Evolutionary conservation across 2,113 vertebrate genomes (phyloP).

Genomic region (Lampris megalopsis): DNA sequence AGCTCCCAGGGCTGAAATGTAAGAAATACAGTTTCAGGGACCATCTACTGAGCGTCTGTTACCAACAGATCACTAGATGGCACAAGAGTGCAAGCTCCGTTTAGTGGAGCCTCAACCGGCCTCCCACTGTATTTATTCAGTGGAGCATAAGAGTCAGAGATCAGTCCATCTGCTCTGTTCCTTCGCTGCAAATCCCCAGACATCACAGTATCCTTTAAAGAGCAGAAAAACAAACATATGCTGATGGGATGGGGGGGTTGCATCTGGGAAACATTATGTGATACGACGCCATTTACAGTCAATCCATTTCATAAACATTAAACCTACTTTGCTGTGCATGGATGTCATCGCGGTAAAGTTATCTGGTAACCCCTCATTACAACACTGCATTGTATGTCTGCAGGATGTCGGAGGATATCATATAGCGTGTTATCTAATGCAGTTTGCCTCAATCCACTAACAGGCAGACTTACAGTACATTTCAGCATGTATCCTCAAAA

Average conservation of each 20-base stretch:
- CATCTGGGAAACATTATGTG: conserved; percentile 56
- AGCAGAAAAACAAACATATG: conserved; percentile 62
- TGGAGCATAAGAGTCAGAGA: conserved; percentile 75
- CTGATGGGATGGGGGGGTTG: conserved; percentile 11
- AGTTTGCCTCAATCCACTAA: neutral
- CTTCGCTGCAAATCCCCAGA: conserved; percentile 69
- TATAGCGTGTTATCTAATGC: neutral
- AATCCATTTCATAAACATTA: conserved; percentile 27
- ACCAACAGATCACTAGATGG: conserved; percentile 71
- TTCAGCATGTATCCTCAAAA: neutral
- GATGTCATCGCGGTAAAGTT: neutral
- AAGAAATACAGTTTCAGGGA: neutral
- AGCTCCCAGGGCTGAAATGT: neutral
- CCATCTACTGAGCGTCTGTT: neutral
- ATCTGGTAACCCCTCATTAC: conserved; percentile 8
- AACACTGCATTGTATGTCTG: neutral
- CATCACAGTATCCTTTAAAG: conserved; percentile 54
- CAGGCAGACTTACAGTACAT: neutral
- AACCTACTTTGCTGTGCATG: conserved; percentile 12
- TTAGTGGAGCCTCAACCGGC: conserved; percentile 3
- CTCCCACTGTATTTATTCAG: conserved; percentile 50
- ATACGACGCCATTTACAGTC: conserved; percentile 21
- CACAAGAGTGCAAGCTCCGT: conserved; percentile 45
- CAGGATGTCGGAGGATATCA: neutral
- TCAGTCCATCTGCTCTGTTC: conserved; percentile 62